Evolutionary conservation across 2,797 vertebrate species (phyloP).

Genomic region (Pseudochirops corinnae): DNA sequence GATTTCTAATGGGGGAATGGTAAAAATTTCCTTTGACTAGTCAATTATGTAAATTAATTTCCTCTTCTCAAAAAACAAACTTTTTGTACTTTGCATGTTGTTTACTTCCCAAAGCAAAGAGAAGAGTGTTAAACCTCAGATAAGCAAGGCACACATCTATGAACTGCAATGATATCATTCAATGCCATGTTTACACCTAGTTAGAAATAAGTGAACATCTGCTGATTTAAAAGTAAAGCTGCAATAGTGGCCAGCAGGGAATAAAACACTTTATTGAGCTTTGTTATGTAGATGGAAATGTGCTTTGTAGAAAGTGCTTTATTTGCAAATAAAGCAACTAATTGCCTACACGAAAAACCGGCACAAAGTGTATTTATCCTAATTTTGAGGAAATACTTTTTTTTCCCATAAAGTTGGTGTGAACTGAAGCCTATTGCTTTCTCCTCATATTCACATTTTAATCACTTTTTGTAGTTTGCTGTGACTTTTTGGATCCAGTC

Average conservation of each 20-base stretch:
- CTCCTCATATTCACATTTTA: slow-evolving; percentile 3
- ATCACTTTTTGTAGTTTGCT: slow-evolving; percentile 19
- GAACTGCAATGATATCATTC: slow-evolving; percentile 75
- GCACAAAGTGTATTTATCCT: slow-evolving; percentile 59
- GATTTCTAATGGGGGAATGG: not conserved
- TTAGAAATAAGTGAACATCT: slow-evolving; percentile 80
- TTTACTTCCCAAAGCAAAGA: slow-evolving; percentile 69
- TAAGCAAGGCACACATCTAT: slow-evolving; percentile 67
- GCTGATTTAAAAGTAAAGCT: slow-evolving; percentile 80
- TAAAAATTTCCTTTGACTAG: slow-evolving; percentile 54
- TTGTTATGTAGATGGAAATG: slow-evolving; percentile 80
- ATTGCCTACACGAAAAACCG: slow-evolving; percentile 68
- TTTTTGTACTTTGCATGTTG: slow-evolving; percentile 48
- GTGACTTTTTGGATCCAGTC: not conserved
- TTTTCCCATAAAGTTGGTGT: slow-evolving; percentile 18
- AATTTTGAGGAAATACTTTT: slow-evolving; percentile 64
- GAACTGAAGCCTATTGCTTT: slow-evolving; percentile 19
- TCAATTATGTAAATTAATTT: slow-evolving; percentile 72
- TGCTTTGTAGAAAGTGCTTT: slow-evolving; percentile 79
- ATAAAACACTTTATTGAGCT: slow-evolving; percentile 80
- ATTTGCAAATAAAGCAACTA: slow-evolving; percentile 81
- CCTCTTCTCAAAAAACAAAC: slow-evolving; percentile 61
- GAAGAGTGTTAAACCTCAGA: slow-evolving; percentile 67
- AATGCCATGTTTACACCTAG: slow-evolving; percentile 80
- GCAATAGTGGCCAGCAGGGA: slow-evolving; percentile 79